Conservation (phyloP, 2,113 vertebrate genomes). For the Bombycilla garrulus region DNA sequence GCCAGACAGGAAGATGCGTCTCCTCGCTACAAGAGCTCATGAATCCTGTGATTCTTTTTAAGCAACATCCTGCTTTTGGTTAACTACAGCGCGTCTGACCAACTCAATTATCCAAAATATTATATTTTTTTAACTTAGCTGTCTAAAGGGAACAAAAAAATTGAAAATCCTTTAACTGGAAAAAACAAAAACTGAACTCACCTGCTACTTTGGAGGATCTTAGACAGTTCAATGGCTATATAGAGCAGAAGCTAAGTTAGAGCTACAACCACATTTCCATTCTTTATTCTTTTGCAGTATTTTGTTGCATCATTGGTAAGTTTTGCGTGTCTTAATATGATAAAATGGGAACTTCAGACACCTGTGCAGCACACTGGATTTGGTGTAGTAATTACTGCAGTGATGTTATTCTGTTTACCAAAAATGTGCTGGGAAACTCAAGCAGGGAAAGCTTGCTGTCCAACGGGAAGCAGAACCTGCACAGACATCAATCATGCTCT, state of each 20-base stretch:
- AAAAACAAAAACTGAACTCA: background rate
- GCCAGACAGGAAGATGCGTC: background rate
- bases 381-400: background rate
- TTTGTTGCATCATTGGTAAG: background rate
- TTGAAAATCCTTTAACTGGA: slow-evolving; percentile 42
- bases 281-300: background rate
- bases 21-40: background rate
- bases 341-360: background rate
- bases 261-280: background rate
- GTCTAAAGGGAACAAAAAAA: background rate
- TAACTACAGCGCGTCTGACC: background rate
- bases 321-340: background rate
- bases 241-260: background rate
- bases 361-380: background rate
- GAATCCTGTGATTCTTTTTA: background rate
- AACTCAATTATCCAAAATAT: background rate
- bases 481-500: slow-evolving; percentile 58
- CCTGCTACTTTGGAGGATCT: background rate
- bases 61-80: background rate
- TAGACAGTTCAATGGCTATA: background rate
- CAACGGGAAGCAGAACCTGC: slow-evolving; percentile 8
- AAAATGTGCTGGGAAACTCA: slow-evolving; percentile 23
- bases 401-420: slow-evolving; percentile 24
- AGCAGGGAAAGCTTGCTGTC: slow-evolving; percentile 13
- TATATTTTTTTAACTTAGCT: background rate